Conservation (phyloP, 2,888 invertebrate genomes). For the Dryobotodes eremita region DNA sequence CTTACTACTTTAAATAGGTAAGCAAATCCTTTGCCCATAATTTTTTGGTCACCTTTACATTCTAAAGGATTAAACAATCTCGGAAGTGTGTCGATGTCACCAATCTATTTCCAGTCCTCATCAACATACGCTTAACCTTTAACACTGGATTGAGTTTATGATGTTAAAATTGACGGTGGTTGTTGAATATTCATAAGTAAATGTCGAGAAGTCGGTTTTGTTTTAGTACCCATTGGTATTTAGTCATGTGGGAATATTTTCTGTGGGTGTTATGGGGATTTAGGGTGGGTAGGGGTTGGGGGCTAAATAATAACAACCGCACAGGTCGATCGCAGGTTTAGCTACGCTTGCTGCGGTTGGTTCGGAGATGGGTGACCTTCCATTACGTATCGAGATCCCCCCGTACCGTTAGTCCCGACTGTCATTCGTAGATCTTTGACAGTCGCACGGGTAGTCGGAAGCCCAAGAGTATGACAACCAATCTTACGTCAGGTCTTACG, state of each 20-base stretch:
- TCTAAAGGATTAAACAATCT: not conserved
- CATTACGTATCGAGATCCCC: no score
- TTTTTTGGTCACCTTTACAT: not conserved
- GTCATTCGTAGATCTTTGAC: no score
- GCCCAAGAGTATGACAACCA: no score
- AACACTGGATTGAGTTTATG: constrained; percentile 16
- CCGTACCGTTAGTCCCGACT: no score
- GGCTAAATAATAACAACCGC: no score
- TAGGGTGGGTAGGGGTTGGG: not conserved
- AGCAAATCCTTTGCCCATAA: no score
- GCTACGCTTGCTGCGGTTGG: no score
- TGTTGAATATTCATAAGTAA: constrained; percentile 42
- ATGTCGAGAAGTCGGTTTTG: constrained; percentile 27
- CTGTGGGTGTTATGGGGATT: not conserved
- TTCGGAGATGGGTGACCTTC: no score
- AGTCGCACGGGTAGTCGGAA: no score
- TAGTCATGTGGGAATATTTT: constrained; percentile 11
- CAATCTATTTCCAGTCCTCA: constrained; percentile 17
- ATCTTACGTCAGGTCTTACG: no score
- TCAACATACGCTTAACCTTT: constrained; percentile 16
- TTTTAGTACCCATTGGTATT: not conserved
- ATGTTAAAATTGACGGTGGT: constrained; percentile 2
- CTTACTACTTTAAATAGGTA: not conserved
- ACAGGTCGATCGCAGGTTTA: no score
- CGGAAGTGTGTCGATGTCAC: not conserved